Evolutionary conservation across 2,797 vertebrate species (phyloP).

Genomic region (Thalassophryne amazonica): DNA sequence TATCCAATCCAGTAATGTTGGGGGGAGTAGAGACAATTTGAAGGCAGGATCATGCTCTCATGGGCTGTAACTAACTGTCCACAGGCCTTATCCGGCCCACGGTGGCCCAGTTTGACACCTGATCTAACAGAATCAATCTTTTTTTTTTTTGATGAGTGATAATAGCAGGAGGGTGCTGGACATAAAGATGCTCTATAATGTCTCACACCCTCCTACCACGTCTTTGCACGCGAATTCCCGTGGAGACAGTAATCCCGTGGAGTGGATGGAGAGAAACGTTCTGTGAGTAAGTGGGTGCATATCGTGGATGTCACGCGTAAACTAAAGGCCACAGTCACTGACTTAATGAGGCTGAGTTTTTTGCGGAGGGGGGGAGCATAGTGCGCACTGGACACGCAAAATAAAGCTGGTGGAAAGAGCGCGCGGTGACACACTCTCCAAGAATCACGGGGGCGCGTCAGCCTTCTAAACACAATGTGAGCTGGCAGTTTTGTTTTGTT

Average conservation of each 20-base stretch:
- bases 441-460: slow-evolving; percentile 11
- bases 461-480: slow-evolving; percentile 43
- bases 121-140: too few relatives aligned
- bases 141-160: too few relatives aligned
- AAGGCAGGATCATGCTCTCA: too few relatives aligned
- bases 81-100: too few relatives aligned
- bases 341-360: neutral
- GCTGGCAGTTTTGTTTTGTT: too few relatives aligned
- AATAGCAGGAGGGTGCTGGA: too few relatives aligned
- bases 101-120: too few relatives aligned
- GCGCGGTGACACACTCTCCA: slow-evolving; percentile 15
- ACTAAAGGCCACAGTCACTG: neutral
- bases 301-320: slow-evolving; percentile 11
- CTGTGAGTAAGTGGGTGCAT: slow-evolving; percentile 15
- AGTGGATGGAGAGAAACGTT: slow-evolving; percentile 19
- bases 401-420: slow-evolving; percentile 24
- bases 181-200: too few relatives aligned
- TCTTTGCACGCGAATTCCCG: neutral
- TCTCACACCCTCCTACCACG: too few relatives aligned
- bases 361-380: neutral
- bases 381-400: slow-evolving; percentile 27
- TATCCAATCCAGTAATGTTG: too few relatives aligned
- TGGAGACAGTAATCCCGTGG: slow-evolving; percentile 43
- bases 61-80: too few relatives aligned
- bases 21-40: too few relatives aligned